These are phyloP conservation scores for Scopus umbretta DNA, from an alignment of 2,113 vertebrate species.

Conservation along the genomic window DNA sequence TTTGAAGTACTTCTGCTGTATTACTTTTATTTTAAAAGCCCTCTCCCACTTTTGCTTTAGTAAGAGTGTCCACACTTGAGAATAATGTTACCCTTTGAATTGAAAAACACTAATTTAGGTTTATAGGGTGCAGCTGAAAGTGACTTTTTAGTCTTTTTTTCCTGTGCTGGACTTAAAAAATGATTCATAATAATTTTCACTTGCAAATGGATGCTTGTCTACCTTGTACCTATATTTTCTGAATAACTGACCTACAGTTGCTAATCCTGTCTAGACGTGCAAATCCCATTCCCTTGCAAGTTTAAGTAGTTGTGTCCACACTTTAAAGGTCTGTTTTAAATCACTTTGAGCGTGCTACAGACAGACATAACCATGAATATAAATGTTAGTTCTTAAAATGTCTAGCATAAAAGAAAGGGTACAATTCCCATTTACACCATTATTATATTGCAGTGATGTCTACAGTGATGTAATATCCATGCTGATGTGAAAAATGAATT, in stretches of 20 bases:
- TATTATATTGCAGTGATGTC: not conserved
- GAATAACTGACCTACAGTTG: not conserved
- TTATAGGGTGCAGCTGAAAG: not conserved
- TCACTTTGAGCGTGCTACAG: not conserved
- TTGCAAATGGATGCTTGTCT: not conserved
- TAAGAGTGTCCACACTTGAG: not conserved
- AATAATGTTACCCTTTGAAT: not conserved
- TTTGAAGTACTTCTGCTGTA: constrained; percentile 6
- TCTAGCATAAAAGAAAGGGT: not conserved
- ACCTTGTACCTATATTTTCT: not conserved
- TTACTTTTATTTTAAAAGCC: not conserved
- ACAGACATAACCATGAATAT: not conserved
- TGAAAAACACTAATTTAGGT: not conserved
- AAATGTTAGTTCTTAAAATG: not conserved
- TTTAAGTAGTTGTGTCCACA: not conserved
- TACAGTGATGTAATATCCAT: not conserved
- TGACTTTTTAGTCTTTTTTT: not conserved
- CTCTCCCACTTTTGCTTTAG: not conserved
- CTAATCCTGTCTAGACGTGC: not conserved
- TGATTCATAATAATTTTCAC: not conserved
- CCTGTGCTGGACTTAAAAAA: not conserved
- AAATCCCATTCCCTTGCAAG: not conserved
- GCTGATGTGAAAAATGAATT: not conserved
- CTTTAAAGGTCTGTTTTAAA: not conserved
- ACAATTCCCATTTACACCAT: not conserved